Evolutionary conservation across 2,888 invertebrate species (phyloP).

Genomic region (Pasiphila rectangulata): DNA sequence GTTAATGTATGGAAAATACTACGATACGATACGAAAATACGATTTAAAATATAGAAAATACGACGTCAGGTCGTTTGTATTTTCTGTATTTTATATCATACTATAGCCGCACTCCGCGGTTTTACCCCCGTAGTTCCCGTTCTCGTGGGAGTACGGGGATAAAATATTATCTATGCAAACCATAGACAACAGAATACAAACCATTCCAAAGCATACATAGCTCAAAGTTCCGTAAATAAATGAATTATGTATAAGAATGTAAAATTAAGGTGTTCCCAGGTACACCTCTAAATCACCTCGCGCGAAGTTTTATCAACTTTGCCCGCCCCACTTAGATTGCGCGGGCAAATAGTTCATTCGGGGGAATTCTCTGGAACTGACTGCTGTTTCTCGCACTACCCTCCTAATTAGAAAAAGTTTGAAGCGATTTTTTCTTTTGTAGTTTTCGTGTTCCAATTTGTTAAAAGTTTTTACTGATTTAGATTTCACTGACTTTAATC

Average conservation of each 20-base stretch:
- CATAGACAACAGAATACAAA: too few relatives aligned
- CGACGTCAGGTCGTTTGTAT: too few relatives aligned
- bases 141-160: too few relatives aligned
- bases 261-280: conserved; percentile 32
- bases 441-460: conserved; percentile 2
- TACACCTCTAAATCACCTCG: conserved; percentile 27
- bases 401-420: conserved; percentile 1
- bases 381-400: conserved; percentile 5
- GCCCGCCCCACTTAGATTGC: conserved; percentile 16
- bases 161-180: too few relatives aligned
- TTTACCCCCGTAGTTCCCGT: too few relatives aligned
- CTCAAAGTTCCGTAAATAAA: conserved; percentile 28
- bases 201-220: conserved; percentile 34
- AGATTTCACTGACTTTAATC: too few relatives aligned
- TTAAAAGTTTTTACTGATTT: too few relatives aligned
- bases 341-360: conserved; percentile 12
- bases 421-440: neutral
- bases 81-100: too few relatives aligned
- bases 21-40: too few relatives aligned
- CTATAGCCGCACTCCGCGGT: too few relatives aligned
- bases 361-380: conserved; percentile 4
- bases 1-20: too few relatives aligned
- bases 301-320: conserved; percentile 26
- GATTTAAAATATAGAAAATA: too few relatives aligned
- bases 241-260: conserved; percentile 36